Base-by-base conservation (phyloP, 2,797 vertebrate species). In the Sebastes kiyomatsui region DNA sequence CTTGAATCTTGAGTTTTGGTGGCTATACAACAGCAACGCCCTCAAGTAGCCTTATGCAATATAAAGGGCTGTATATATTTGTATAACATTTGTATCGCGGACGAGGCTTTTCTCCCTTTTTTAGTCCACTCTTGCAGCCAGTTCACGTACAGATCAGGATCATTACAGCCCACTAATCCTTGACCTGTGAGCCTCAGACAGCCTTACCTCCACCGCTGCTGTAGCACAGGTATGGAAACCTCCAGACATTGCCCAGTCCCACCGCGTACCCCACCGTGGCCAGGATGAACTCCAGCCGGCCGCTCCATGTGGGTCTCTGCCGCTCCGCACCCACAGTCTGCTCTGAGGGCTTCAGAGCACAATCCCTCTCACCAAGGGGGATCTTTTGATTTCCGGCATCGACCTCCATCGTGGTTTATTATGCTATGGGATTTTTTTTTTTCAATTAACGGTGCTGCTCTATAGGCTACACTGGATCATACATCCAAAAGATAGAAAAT, bases 141-240 rank as follows among this genome's bases (percentile, higher is more conserved):
- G 18, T 49, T 49, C 46, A 20, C 7, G 46, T 54, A n/a, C 49
- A 28, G 18, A 14, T 22, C 10, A 22, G 25, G 46, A 7, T 13
- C 20, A 7, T 12, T 2, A 14, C 14, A 73, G 25, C 20, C 25
- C 25, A 22, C 35, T 14, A 30, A 30, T 6, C 7, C 2, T 16
- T 4, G 6, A 18, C 12, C 23, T 61, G 10, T 10, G 1, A 11
- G 60, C 8, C 52, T 23, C 4, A 2, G 9, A 2, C 6, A 8
- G 8, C 10, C 91, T 92, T 66, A 96, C 96, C 96, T 94, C 94
- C 95, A 7, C 96, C 95, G 87, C 92, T 96, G 75, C 90, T 83
- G 87, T 96, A 96, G 87, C 95, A 96, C 67, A 96, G 93, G 85
- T 95, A 96, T 2, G 96, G 95, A 59, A 96, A 96, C 68, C 95